These are phyloP conservation scores for Oreochromis grahami DNA, from an alignment of 2,797 vertebrate species.

Conservation along the genomic window DNA sequence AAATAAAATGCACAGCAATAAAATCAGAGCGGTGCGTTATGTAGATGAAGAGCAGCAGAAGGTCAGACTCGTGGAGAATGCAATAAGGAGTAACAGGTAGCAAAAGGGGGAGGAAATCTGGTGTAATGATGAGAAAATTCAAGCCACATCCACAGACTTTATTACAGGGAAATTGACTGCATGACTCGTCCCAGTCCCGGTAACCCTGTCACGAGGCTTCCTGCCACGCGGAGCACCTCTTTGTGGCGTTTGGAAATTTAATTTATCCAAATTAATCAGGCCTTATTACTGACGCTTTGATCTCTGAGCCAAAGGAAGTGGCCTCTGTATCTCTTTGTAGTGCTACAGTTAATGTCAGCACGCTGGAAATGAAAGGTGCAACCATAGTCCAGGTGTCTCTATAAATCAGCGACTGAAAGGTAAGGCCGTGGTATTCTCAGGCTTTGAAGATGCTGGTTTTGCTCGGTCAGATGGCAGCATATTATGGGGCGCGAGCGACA, in stretches of 20 bases:
- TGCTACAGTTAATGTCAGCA: constrained; percentile 31
- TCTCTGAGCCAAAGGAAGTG: constrained; percentile 16
- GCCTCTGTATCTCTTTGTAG: constrained; percentile 34
- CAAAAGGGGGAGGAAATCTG: background rate
- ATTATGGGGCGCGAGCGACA: background rate
- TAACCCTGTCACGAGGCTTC: constrained; percentile 14
- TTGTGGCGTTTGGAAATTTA: constrained; percentile 28
- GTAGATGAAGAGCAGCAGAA: background rate
- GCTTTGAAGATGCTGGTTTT: constrained; percentile 25
- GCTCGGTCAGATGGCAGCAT: background rate
- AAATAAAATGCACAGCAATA: constrained; percentile 11
- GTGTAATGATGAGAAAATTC: constrained; percentile 40
- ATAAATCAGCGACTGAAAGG: constrained; percentile 24
- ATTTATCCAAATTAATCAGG: constrained; percentile 56
- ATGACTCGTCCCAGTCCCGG: background rate
- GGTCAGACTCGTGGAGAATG: background rate
- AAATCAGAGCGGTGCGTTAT: constrained; percentile 1
- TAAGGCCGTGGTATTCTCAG: background rate
- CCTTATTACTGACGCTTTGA: constrained; percentile 57
- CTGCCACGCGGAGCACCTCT: constrained; percentile 4
- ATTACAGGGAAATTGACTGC: constrained; percentile 37
- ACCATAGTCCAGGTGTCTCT: constrained; percentile 27
- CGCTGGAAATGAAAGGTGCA: constrained; percentile 36
- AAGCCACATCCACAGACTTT: background rate
- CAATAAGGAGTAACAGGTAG: constrained; percentile 10